phyloP scores from a whole-genome alignment of 1,140 invertebrate genomes.

The Drosophila oshimai region DNA sequence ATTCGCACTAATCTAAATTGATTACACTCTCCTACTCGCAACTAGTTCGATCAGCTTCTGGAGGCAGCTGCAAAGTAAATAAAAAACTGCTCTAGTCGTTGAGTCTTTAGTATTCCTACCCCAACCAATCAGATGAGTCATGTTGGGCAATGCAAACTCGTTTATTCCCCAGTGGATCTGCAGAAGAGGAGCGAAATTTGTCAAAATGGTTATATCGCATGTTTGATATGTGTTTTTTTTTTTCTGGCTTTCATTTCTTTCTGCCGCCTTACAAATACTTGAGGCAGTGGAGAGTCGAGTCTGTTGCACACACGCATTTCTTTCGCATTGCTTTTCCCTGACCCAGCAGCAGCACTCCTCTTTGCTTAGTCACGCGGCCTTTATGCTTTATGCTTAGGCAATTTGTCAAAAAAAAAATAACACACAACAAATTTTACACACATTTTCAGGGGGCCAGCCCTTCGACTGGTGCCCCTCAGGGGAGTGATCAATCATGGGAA shows the following conservation, averaged over 20 bases:
- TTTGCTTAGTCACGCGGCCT: slow-evolving; percentile 71
- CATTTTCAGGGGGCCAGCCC: slow-evolving; percentile 35
- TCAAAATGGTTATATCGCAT: slow-evolving; percentile 78
- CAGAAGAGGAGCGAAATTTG: slow-evolving; percentile 50
- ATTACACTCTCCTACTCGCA: neutral
- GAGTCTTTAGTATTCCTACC: slow-evolving; percentile 6
- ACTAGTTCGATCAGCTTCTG: slow-evolving; percentile 6
- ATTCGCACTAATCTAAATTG: neutral
- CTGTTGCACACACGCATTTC: slow-evolving; percentile 65
- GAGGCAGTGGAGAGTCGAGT: slow-evolving; percentile 52
- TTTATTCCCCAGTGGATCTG: slow-evolving; percentile 40
- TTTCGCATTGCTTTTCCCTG: slow-evolving; percentile 39
- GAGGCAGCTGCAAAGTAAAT: slow-evolving; percentile 33
- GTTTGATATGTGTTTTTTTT: slow-evolving; percentile 35
- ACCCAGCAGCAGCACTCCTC: slow-evolving; percentile 15
- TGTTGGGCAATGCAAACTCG: slow-evolving; percentile 60
- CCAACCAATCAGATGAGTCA: slow-evolving; percentile 57
- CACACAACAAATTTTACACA: slow-evolving; percentile 45
- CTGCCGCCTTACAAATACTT: slow-evolving; percentile 67
- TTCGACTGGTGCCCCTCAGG: slow-evolving; percentile 54
- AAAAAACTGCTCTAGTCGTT: slow-evolving; percentile 2
- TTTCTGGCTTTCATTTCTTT: slow-evolving; percentile 30
- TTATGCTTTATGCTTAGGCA: slow-evolving; percentile 50
- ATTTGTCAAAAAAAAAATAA: slow-evolving; percentile 65
- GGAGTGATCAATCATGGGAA: slow-evolving; percentile 75